Evolutionary conservation across 2,797 vertebrate genomes (phyloP).

Genomic region (Galago senegalensis): DNA sequence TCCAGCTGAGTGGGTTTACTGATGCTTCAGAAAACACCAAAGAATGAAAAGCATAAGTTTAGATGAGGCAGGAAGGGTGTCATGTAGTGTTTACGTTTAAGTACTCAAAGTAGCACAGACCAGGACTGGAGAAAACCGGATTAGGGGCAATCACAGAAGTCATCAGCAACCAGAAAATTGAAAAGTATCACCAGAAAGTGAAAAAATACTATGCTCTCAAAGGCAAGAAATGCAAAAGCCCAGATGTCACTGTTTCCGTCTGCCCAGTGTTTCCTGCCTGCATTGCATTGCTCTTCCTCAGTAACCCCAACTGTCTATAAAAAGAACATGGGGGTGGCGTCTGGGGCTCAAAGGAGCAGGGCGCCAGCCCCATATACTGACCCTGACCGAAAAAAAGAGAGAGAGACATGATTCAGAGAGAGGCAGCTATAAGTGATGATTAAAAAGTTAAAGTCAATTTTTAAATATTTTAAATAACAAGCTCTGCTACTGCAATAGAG

Average conservation of each 20-base stretch:
- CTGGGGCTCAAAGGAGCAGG: too few relatives aligned
- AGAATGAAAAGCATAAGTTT: neutral
- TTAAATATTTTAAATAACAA: conserved; percentile 26
- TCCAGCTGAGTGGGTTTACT: neutral
- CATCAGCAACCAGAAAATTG: neutral
- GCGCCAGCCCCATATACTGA: too few relatives aligned
- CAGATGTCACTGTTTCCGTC: neutral
- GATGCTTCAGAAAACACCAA: conserved; percentile 22
- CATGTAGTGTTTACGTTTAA: conserved; percentile 1
- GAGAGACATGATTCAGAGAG: neutral
- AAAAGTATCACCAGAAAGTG: neutral
- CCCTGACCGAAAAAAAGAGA: too few relatives aligned
- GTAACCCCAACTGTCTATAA: neutral
- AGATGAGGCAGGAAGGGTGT: neutral
- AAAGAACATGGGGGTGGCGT: neutral
- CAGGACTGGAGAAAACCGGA: neutral
- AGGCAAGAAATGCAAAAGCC: neutral
- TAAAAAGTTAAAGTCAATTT: neutral
- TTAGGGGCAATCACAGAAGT: neutral
- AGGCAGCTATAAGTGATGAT: neutral
- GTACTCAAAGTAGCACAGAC: neutral
- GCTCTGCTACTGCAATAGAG: neutral
- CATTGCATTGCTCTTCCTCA: fast-evolving
- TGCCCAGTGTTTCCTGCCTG: neutral
- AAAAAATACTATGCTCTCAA: neutral